Evolutionary conservation across 2,888 invertebrate species (phyloP), one percentile per base, ranked within the genome.

Genomic region (Odiellus spinosus): DNA sequence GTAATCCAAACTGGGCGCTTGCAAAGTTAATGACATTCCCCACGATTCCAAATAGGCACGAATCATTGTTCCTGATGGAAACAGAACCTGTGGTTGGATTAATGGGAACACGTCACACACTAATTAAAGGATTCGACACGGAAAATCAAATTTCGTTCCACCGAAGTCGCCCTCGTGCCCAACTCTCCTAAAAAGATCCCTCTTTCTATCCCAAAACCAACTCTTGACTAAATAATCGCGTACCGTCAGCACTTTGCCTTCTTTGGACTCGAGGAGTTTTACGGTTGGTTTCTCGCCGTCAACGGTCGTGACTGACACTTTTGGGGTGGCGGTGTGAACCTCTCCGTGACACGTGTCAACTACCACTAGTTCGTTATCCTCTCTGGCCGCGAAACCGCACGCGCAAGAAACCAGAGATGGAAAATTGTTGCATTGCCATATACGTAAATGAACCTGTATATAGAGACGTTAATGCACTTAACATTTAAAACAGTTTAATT

Each of bases 331-430:
- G 18, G 2, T 38, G 38, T 17, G 38, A 38, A 38, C 15, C n/a
- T 5, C 18, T 14, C 15, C 17, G 15, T 19, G 4, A 26, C 42
- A 41, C 19, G 19, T 19, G 19, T 41, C 42, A 15, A 41, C 21
- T 20, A 4, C 19, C 10, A 41, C 42, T 8, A 41, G 42, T 14
- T 20, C 32, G 19, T 41, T 41, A 19, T 26, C 19, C n/a, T 41
- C 42, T 18, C 15, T 14, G n/a, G 42, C 42, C 8, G 42, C 42
- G 3, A 41, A 20, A 26, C 42, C 42, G 19, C 42, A 41, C 17
- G 15, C 17, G n/a, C 21, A 20, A 12, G 42, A 41, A 12, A 38
- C 38, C 15, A 18, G 18, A 8, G 15, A 17, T 17, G 15, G 38
- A n/a, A 18, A 38, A 38, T 18, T 38, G 6, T 5, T 18, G n/a